Percentiles rank a stretch among this genome's conserved stretches.
These are phyloP conservation scores for Carassius gibelio DNA, from an alignment of 2,113 vertebrate genomes.

Conservation along the genomic window DNA sequence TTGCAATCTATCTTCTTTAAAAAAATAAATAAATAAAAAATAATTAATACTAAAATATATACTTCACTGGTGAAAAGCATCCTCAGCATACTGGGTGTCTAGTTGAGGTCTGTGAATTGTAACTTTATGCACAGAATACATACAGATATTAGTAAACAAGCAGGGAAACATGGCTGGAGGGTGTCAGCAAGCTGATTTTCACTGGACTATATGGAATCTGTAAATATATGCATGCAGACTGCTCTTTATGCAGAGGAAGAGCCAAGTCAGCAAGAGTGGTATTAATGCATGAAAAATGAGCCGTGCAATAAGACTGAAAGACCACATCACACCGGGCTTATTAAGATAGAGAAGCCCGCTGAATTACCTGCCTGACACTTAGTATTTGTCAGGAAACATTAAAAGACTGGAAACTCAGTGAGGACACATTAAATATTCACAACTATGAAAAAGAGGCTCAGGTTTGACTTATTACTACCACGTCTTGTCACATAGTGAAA, in stretches of 20 bases:
- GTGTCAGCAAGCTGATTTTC: constrained; percentile 60
- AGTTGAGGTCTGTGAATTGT: too few relatives aligned
- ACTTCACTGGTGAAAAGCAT: too few relatives aligned
- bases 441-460: constrained; percentile 2
- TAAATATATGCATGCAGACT: constrained; percentile 78
- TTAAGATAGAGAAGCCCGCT: constrained; percentile 76
- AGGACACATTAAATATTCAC: constrained; percentile 25
- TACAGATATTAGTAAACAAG: constrained; percentile 21
- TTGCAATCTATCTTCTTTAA: too few relatives aligned
- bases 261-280: constrained; percentile 76
- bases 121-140: not conserved
- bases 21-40: too few relatives aligned
- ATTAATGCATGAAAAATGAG: constrained; percentile 82
- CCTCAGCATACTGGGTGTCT: too few relatives aligned
- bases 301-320: constrained; percentile 76
- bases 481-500: constrained; percentile 8
- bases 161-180: constrained; percentile 16
- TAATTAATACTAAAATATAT: too few relatives aligned
- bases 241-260: constrained; percentile 75
- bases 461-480: constrained; percentile 37
- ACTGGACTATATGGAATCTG: constrained; percentile 73
- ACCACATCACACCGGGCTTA: constrained; percentile 73
- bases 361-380: constrained; percentile 64
- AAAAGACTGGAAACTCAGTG: constrained; percentile 34
- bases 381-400: constrained; percentile 48